These are phyloP conservation scores for Neopipo cinnamomea DNA, from an alignment of 2,113 vertebrate genomes.

Conservation along the genomic window DNA sequence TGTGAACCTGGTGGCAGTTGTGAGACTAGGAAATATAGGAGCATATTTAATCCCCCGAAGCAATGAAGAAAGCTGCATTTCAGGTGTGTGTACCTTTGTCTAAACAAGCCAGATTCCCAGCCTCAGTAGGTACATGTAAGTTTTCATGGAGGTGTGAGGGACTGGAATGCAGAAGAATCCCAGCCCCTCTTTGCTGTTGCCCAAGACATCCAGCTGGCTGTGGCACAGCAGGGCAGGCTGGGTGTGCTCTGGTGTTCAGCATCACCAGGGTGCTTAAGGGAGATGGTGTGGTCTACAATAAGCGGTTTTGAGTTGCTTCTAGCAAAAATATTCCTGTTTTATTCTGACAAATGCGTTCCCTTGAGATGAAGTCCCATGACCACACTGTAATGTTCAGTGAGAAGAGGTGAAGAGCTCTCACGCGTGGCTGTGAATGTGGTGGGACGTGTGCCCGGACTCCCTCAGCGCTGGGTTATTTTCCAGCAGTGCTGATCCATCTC, in stretches of 20 bases:
- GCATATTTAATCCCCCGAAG: background rate
- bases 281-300: background rate
- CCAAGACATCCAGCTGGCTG: fast-evolving
- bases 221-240: background rate
- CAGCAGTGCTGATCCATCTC: background rate
- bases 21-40: background rate
- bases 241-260: background rate
- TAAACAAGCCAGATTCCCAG: background rate
- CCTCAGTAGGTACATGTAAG: fast-evolving
- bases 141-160: background rate
- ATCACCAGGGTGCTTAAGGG: background rate
- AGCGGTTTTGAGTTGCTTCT: background rate
- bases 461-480: background rate
- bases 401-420: background rate
- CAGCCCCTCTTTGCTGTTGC: background rate
- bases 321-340: background rate
- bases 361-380: no score
- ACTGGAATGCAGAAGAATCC: background rate
- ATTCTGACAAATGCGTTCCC: background rate
- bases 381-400: fast-evolving
- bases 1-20: background rate
- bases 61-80: background rate
- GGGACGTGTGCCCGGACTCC: background rate
- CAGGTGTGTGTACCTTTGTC: no score
- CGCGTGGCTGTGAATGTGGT: background rate